Evolutionary conservation across 2,113 vertebrate genomes (phyloP).

Genomic region (Cyanocitta stelleri): DNA sequence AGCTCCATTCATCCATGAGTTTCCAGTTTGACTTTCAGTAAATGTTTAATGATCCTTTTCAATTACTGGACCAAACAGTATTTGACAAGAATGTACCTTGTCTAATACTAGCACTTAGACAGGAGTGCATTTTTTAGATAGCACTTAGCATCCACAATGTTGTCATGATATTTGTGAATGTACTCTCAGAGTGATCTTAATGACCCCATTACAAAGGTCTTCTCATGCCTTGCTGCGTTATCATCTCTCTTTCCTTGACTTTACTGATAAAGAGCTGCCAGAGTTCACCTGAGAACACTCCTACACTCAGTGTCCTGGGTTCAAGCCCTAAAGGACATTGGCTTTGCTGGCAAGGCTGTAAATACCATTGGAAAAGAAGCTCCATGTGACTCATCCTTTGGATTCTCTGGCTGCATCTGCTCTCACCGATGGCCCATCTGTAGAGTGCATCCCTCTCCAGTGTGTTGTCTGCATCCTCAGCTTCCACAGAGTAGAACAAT

Average conservation of each 20-base stretch:
- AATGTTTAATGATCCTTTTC: constrained; percentile 75
- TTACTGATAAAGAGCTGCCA: not conserved
- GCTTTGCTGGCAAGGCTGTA: not conserved
- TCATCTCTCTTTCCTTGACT: not conserved
- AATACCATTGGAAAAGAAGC: not conserved
- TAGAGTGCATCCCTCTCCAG: not conserved
- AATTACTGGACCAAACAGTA: constrained; percentile 66
- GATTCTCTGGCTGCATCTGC: not conserved
- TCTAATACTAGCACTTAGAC: constrained; percentile 74
- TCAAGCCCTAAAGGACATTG: not conserved
- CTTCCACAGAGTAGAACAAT: not conserved
- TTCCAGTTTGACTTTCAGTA: constrained; percentile 67
- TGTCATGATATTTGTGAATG: constrained; percentile 63
- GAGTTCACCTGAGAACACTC: not conserved
- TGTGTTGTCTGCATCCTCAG: not conserved
- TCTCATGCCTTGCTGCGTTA: constrained; percentile 19
- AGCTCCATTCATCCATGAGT: constrained; percentile 36
- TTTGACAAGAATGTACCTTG: constrained; percentile 68
- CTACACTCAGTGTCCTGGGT: not conserved
- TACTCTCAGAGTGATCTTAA: constrained; percentile 67
- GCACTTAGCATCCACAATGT: constrained; percentile 71
- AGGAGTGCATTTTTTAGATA: constrained; percentile 63
- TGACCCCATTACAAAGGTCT: constrained; percentile 67
- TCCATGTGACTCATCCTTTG: not conserved
- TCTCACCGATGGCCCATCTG: not conserved